Evolutionary conservation across 1,140 invertebrate species (phyloP), one percentile per base, ranked within the genome.

Genomic region (Elymnias hypermnestra): DNA sequence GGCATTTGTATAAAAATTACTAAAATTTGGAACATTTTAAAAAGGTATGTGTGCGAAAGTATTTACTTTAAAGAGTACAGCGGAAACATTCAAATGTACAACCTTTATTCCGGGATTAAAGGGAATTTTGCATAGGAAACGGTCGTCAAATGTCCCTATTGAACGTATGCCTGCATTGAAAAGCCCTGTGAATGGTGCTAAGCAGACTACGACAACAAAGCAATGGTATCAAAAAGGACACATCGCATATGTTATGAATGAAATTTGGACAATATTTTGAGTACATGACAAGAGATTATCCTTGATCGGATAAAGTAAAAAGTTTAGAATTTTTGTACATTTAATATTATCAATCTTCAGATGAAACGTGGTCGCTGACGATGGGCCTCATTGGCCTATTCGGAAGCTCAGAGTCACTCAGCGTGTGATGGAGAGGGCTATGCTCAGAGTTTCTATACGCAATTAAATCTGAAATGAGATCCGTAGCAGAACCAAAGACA

Each of bases 51-150:
- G 60, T 68, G 67, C 68, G 72, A 73, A 66, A 1, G 3, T 3
- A 2, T 6, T 33, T 33, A 33, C 2, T 14, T 2, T 14, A 15
- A n/a, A 36, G 57, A 61, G 44, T 19, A 18, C 57, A 66, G 59
- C 71, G 76, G 77, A 82, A 82, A 62, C 72, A 45, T 55, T 49
- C 45, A 39, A 36, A 39, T 37, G 38, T 15, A 42, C 46, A 33
- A 22, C 40, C 45, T 54, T 54, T 54, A 54, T 54, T 54, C 52
- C 26, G 64, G 75, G 77, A 82, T 82, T 79, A 77, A 65, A 63
- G 53, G 58, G 60, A 60, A 82, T 79, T 79, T 79, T 74, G 74
- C 75, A 77, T 82, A 79, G 77, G 53, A 55, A 50, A 50, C 63
- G 57, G 65, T 75, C 72, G 68, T 70, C 71, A 66, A 73, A 76